Conservation (phyloP, 2,797 vertebrate genomes). For the Tinamus major region DNA sequence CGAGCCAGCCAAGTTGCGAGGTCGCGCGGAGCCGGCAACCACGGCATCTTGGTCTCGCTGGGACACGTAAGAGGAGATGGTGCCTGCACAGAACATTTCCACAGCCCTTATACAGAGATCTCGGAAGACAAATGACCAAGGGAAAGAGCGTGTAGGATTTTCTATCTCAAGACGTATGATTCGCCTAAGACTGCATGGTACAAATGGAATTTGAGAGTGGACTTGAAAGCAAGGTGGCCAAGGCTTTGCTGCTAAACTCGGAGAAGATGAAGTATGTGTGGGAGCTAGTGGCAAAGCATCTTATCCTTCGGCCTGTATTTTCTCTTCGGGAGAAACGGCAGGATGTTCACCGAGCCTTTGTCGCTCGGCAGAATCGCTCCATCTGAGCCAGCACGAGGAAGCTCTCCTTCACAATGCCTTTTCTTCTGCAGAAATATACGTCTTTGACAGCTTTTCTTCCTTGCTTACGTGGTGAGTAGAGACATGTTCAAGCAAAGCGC, state of each 20-base stretch:
- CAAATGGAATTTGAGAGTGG: background rate
- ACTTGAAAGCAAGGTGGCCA: background rate
- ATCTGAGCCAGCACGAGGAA: background rate
- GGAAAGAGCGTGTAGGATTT: background rate
- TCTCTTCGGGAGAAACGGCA: background rate
- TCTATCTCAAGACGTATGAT: background rate
- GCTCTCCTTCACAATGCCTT: background rate
- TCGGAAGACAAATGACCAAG: background rate
- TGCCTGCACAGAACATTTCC: background rate
- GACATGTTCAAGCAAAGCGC: background rate
- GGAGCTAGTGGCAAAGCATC: background rate
- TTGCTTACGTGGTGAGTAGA: background rate
- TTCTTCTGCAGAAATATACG: background rate
- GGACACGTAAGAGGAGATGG: background rate
- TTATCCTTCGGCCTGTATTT: background rate
- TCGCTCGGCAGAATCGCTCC: background rate
- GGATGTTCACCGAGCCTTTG: background rate
- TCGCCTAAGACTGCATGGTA: background rate
- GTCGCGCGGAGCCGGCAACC: background rate
- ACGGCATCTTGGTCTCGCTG: background rate
- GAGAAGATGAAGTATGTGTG: background rate
- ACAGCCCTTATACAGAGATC: rapidly evolving
- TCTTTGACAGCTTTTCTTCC: background rate
- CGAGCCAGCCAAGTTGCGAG: background rate
- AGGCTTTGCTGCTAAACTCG: background rate